These are phyloP conservation scores for Steinernema scapterisci DNA, from an alignment of 2,888 invertebrate genomes.

Conservation along the genomic window DNA sequence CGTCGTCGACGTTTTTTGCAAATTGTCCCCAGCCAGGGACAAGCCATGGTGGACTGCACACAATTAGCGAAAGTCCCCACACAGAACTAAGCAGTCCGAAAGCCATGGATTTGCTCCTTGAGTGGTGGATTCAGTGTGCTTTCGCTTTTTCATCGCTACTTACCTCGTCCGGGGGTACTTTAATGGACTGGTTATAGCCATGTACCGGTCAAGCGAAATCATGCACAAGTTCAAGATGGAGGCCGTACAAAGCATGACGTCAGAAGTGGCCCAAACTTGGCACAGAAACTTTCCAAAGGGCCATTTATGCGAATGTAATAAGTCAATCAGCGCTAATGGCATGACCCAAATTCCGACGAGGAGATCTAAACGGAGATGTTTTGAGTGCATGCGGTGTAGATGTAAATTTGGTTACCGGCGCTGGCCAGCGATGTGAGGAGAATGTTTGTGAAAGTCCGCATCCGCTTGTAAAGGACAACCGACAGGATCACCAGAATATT, in stretches of 20 bases:
- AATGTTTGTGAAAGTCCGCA: slow-evolving; percentile 69
- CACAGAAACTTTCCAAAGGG: slow-evolving; percentile 58
- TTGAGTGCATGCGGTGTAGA: neutral
- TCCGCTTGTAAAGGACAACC: slow-evolving; percentile 68
- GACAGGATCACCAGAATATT: slow-evolving; percentile 68
- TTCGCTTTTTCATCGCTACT: neutral
- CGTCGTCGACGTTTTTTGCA: slow-evolving; percentile 35
- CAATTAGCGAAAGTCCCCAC: slow-evolving; percentile 67
- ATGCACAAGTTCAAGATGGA: slow-evolving; percentile 67
- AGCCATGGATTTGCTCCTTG: slow-evolving; percentile 65
- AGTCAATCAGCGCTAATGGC: slow-evolving; percentile 68
- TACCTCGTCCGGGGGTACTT: slow-evolving; percentile 67
- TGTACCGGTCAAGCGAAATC: slow-evolving; percentile 68
- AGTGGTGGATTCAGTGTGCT: slow-evolving; percentile 39
- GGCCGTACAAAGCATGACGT: slow-evolving; percentile 67
- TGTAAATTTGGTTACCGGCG: slow-evolving; percentile 60
- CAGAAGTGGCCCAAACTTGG: slow-evolving; percentile 66
- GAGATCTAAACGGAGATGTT: slow-evolving; percentile 49
- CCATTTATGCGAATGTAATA: slow-evolving; percentile 67
- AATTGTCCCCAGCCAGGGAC: slow-evolving; percentile 63
- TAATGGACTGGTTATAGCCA: slow-evolving; percentile 68
- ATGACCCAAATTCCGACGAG: slow-evolving; percentile 68
- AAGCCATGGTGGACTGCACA: slow-evolving; percentile 68
- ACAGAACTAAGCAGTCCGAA: slow-evolving; percentile 66
- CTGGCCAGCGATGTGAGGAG: slow-evolving; percentile 68